These are phyloP conservation scores for Wiebesia pumilae DNA, from an alignment of 1,140 invertebrate species.

Conservation along the genomic window DNA sequence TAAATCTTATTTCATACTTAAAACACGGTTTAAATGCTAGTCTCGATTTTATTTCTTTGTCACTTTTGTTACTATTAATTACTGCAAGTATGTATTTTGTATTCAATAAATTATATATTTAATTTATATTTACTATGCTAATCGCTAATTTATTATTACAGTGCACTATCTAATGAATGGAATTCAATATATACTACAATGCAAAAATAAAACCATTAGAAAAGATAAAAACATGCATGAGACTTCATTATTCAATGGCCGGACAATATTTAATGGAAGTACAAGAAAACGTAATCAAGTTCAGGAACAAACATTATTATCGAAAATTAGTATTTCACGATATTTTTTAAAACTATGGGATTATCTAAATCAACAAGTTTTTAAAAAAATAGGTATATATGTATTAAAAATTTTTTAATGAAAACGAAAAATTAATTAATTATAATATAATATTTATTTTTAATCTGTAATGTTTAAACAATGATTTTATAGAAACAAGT, in stretches of 20 bases:
- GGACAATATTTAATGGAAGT: not conserved
- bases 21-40: conserved; percentile 67
- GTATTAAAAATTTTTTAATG: not conserved
- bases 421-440: not conserved
- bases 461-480: no score
- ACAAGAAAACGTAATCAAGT: not conserved
- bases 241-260: not conserved
- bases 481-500: no score
- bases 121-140: conserved; percentile 18
- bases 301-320: not conserved
- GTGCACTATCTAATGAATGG: conserved; percentile 67
- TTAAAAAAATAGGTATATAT: conserved; percentile 57
- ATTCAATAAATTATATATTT: conserved; percentile 32
- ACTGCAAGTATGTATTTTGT: conserved; percentile 64
- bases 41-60: conserved; percentile 69
- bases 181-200: conserved; percentile 60
- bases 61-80: conserved; percentile 67
- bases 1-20: conserved; percentile 68
- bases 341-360: conserved; percentile 18
- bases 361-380: conserved; percentile 48
- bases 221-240: not conserved
- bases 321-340: conserved; percentile 11
- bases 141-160: conserved; percentile 52
- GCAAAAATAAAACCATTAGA: conserved; percentile 37
- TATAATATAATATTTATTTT: no score